Evolutionary conservation across 2,888 invertebrate genomes (phyloP).

Genomic region (Junonia oenone): DNA sequence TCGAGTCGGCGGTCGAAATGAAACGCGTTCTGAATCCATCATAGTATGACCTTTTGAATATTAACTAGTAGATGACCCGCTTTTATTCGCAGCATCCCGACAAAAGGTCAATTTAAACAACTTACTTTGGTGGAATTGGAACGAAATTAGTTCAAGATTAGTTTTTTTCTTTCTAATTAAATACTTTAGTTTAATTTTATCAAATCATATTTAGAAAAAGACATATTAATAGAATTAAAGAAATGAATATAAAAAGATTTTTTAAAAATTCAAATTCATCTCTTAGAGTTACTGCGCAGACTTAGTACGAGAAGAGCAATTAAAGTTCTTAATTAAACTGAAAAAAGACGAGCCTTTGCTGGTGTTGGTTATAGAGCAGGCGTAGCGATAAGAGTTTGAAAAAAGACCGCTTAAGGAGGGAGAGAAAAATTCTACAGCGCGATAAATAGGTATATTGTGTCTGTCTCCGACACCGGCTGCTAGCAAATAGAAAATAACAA

Average conservation of each 20-base stretch:
- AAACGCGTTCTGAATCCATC: conserved; percentile 66
- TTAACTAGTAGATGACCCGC: conserved; percentile 71
- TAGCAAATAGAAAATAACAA: conserved; percentile 31
- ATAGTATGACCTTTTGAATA: conserved; percentile 73
- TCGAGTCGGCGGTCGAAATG: conserved; percentile 43
- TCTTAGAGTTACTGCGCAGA: conserved; percentile 38
- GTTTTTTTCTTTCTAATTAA: background rate
- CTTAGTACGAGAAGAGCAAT: conserved; percentile 42
- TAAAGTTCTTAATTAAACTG: conserved; percentile 49
- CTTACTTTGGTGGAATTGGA: conserved; percentile 38
- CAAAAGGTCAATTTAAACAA: conserved; percentile 61
- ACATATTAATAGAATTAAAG: background rate
- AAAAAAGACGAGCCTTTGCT: conserved; percentile 30
- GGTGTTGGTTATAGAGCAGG: conserved; percentile 29
- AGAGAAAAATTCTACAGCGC: conserved; percentile 21
- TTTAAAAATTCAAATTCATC: conserved; percentile 27
- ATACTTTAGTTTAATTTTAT: background rate
- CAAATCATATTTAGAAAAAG: background rate
- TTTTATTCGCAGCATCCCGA: conserved; percentile 54
- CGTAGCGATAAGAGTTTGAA: conserved; percentile 28
- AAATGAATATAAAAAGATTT: background rate
- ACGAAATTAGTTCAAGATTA: background rate
- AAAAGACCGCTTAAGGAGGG: conserved; percentile 18
- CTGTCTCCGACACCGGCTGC: conserved; percentile 16
- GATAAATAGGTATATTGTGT: conserved; percentile 18